Percentiles rank a stretch among this genome's conserved stretches.
Evolutionary conservation across 2,888 invertebrate genomes (phyloP).

Genomic region (Liopterus haemorrhoidalis): DNA sequence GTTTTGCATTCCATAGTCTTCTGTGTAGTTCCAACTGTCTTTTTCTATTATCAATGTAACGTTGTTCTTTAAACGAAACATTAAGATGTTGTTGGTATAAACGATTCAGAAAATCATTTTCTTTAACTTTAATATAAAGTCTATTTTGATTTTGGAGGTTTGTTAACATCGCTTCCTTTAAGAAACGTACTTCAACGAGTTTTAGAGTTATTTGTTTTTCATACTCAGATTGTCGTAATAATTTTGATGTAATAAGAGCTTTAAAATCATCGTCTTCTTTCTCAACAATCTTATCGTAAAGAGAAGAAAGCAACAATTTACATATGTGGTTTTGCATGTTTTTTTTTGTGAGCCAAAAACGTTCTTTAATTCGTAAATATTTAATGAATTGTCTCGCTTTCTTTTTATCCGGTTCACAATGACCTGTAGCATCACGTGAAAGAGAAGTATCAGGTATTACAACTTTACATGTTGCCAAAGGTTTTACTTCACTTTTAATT

Average conservation of each 20-base stretch:
- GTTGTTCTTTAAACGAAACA: slow-evolving; percentile 23
- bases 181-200: slow-evolving; percentile 56
- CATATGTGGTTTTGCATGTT: slow-evolving; percentile 50
- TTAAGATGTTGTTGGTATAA: slow-evolving; percentile 19
- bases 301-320: slow-evolving; percentile 46
- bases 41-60: slow-evolving; percentile 43
- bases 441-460: not conserved
- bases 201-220: slow-evolving; percentile 62
- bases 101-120: slow-evolving; percentile 45
- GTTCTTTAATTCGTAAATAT: slow-evolving; percentile 47
- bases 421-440: not conserved
- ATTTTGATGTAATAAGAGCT: slow-evolving; percentile 50
- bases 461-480: not conserved
- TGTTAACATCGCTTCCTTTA: slow-evolving; percentile 51
- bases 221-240: slow-evolving; percentile 57
- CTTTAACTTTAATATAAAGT: slow-evolving; percentile 49
- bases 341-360: slow-evolving; percentile 45
- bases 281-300: slow-evolving; percentile 52
- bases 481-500: slow-evolving; percentile 1
- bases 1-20: slow-evolving; percentile 52
- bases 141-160: slow-evolving; percentile 51
- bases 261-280: slow-evolving; percentile 52
- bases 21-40: slow-evolving; percentile 50
- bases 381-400: slow-evolving; percentile 47
- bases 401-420: not conserved